phyloP scores from a whole-genome alignment of 1,140 invertebrate genomes.

The Microplitis mediator region DNA sequence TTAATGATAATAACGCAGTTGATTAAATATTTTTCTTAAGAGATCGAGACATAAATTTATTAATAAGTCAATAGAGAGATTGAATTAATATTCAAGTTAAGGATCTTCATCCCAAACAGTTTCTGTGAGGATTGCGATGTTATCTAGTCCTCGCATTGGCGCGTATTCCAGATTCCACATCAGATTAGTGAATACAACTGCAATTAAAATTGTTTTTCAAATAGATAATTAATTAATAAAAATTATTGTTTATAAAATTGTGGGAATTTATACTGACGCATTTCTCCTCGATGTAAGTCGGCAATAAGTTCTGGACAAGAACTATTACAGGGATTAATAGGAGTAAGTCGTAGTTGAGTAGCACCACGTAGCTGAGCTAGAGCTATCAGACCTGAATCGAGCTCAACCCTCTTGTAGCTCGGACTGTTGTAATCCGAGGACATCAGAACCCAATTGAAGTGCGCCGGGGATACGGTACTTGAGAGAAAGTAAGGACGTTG shows the following conservation, averaged over 20 bases:
- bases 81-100: slow-evolving; percentile 28
- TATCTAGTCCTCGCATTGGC: slow-evolving; percentile 71
- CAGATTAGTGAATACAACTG: slow-evolving; percentile 73
- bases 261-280: slow-evolving; percentile 62
- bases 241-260: neutral
- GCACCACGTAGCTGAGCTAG: slow-evolving; percentile 76
- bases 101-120: slow-evolving; percentile 70
- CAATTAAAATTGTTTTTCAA: slow-evolving; percentile 35
- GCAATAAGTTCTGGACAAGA: slow-evolving; percentile 71
- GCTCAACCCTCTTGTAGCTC: slow-evolving; percentile 75
- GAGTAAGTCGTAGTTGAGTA: slow-evolving; percentile 69
- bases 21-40: neutral
- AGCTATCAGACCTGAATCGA: slow-evolving; percentile 73
- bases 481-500: slow-evolving; percentile 78
- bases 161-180: slow-evolving; percentile 81
- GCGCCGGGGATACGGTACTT: slow-evolving; percentile 73
- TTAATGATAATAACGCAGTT: neutral
- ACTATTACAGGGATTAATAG: slow-evolving; percentile 72
- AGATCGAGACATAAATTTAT: too few species aligned
- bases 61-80: neutral
- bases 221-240: slow-evolving; percentile 6
- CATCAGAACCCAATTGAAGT: slow-evolving; percentile 82
- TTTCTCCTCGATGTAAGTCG: slow-evolving; percentile 72
- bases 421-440: slow-evolving; percentile 77
- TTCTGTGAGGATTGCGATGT: slow-evolving; percentile 77